Conservation (phyloP, 2,113 vertebrate species). For the human region DNA sequence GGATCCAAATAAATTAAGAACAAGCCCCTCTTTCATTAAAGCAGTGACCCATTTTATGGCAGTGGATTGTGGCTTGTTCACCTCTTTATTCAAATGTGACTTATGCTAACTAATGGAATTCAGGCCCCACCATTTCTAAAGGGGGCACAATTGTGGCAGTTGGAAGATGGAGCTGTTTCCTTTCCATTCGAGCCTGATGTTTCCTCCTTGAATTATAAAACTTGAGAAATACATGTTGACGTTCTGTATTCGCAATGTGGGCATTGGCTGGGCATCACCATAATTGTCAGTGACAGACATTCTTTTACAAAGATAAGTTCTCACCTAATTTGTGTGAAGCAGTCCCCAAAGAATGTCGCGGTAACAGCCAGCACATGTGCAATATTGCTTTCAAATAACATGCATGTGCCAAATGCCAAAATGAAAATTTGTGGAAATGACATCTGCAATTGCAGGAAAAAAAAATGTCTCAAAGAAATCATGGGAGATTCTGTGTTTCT, state of each 20-base stretch:
- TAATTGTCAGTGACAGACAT: conserved; percentile 72
- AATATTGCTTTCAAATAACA: conserved; percentile 60
- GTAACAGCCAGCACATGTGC: conserved; percentile 40
- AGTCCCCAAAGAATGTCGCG: conserved; percentile 56
- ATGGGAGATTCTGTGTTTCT: not conserved
- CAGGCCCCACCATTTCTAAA: not conserved
- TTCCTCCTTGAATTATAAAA: conserved; percentile 51
- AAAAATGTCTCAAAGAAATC: conserved; percentile 45
- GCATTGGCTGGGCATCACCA: conserved; percentile 38
- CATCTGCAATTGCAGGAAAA: conserved; percentile 51
- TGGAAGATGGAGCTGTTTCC: not conserved
- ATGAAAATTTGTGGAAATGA: conserved; percentile 65
- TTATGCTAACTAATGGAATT: not conserved
- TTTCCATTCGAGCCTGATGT: not conserved
- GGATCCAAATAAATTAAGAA: conserved; percentile 37
- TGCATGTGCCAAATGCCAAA: conserved; percentile 56
- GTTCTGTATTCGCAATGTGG: conserved; percentile 8
- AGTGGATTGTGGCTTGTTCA: not conserved
- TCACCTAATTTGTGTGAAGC: conserved; percentile 69
- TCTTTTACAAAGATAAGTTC: conserved; percentile 70
- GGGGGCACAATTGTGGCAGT: not conserved
- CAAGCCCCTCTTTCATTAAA: conserved; percentile 34
- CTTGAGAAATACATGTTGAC: conserved; percentile 58
- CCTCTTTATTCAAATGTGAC: not conserved
- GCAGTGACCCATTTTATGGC: not conserved